These are phyloP conservation scores for Microctenopoma lineatum DNA, from an alignment of 2,797 vertebrate genomes.

Conservation along the genomic window DNA sequence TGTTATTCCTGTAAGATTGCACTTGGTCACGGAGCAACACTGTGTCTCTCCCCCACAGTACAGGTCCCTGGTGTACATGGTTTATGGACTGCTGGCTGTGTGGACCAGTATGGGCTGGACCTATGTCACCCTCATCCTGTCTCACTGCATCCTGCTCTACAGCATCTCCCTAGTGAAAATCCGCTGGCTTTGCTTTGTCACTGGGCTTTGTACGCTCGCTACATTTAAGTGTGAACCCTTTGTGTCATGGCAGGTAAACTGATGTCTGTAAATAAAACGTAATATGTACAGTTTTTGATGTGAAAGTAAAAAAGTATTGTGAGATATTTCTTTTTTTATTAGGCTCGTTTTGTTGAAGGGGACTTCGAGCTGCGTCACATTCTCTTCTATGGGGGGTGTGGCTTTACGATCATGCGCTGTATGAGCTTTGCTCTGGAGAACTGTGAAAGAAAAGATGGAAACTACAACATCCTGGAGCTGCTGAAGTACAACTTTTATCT, in stretches of 20 bases:
- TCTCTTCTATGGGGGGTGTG: constrained; percentile 92
- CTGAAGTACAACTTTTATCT: constrained; percentile 99
- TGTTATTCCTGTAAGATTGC: neutral
- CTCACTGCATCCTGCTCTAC: constrained; percentile 94
- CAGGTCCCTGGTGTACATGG: constrained; percentile 89
- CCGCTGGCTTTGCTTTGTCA: constrained; percentile 91
- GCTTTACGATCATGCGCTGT: constrained; percentile 94
- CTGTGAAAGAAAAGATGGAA: constrained; percentile 87
- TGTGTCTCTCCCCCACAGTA: constrained; percentile 78
- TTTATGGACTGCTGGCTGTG: constrained; percentile 89
- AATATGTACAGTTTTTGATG: no score
- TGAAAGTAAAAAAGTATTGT: neutral
- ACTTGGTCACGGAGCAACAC: neutral
- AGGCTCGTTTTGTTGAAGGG: constrained; percentile 90
- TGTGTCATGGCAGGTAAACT: constrained; percentile 92
- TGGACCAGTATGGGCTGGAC: constrained; percentile 91
- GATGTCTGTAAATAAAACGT: neutral
- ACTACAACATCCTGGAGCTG: constrained; percentile 92
- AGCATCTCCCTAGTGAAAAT: constrained; percentile 89
- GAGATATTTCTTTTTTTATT: neutral
- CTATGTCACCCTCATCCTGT: constrained; percentile 91
- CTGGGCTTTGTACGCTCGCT: constrained; percentile 90
- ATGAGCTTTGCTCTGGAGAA: constrained; percentile 96
- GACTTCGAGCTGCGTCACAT: constrained; percentile 92
- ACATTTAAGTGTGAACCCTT: constrained; percentile 95